phyloP scores from a whole-genome alignment of 2,113 vertebrate species.

The Dolichotis patagonum region DNA sequence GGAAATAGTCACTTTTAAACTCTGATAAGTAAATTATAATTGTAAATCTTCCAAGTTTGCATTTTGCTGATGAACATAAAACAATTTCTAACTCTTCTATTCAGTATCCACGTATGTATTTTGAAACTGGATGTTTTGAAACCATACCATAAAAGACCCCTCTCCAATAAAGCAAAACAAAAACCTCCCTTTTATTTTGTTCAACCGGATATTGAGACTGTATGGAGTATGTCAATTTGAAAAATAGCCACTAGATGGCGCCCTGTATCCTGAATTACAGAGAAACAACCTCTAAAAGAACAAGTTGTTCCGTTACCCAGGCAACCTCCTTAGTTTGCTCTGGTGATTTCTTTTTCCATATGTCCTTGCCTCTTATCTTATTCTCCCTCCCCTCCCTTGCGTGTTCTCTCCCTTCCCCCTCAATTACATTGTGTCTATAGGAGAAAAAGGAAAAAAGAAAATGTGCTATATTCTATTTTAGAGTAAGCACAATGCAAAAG shows the following conservation, averaged over 20 bases:
- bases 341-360: neutral
- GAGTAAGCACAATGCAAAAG: neutral
- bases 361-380: neutral
- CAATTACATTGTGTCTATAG: neutral
- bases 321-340: neutral
- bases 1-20: neutral
- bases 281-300: neutral
- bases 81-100: neutral
- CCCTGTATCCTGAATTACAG: slow-evolving; percentile 10
- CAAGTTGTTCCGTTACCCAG: neutral
- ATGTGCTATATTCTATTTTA: neutral
- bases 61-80: neutral
- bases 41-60: neutral
- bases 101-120: neutral
- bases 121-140: neutral
- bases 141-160: neutral
- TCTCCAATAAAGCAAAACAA: neutral
- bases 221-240: neutral
- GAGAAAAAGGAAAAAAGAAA: neutral
- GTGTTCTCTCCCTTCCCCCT: too few relatives aligned
- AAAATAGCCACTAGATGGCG: slow-evolving; percentile 72
- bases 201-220: neutral
- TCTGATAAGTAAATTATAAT: slow-evolving; percentile 15
- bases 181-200: neutral
- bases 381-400: neutral